Percentiles rank a stretch among this genome's conserved stretches.
Conservation (phyloP, 2,797 vertebrate species). For the Enoplosus armatus region DNA sequence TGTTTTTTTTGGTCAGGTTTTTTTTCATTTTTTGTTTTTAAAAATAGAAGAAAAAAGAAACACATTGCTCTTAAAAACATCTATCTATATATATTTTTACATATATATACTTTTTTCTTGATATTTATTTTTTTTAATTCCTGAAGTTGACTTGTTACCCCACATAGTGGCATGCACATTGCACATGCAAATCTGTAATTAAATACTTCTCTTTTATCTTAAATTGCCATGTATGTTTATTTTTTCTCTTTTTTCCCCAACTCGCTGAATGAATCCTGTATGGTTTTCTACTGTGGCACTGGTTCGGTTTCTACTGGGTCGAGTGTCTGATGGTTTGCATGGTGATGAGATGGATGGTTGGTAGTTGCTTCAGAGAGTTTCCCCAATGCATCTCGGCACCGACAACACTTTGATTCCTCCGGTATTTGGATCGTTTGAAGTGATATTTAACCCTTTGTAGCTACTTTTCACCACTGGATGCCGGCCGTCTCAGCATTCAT, state of each 20-base stretch:
- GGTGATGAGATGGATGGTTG: conserved; percentile 49
- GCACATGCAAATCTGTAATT: conserved; percentile 91
- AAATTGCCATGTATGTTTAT: conserved; percentile 79
- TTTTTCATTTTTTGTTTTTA: conserved; percentile 85
- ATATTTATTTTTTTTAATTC: conserved; percentile 83
- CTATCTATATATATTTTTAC: conserved; percentile 85
- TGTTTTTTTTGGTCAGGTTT: conserved; percentile 75
- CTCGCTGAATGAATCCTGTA: conserved; percentile 82
- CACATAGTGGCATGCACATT: conserved; percentile 90
- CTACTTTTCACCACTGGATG: not conserved
- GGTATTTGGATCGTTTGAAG: not conserved
- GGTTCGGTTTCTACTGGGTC: conserved; percentile 72
- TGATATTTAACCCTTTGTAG: conserved; percentile 19
- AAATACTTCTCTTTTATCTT: conserved; percentile 86
- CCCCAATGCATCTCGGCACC: conserved; percentile 31
- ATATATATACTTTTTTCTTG: conserved; percentile 81
- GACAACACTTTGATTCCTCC: not conserved
- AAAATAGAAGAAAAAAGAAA: conserved; percentile 89
- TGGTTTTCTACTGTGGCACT: conserved; percentile 81
- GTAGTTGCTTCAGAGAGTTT: conserved; percentile 54
- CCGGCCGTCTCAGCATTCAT: not conserved
- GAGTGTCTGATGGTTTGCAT: conserved; percentile 49
- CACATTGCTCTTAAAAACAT: conserved; percentile 89
- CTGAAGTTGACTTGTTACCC: conserved; percentile 89
- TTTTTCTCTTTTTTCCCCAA: conserved; percentile 64